Evolutionary conservation across 2,797 vertebrate species (phyloP), one percentile per base, ranked within the genome.

Genomic region (Picus viridis): DNA sequence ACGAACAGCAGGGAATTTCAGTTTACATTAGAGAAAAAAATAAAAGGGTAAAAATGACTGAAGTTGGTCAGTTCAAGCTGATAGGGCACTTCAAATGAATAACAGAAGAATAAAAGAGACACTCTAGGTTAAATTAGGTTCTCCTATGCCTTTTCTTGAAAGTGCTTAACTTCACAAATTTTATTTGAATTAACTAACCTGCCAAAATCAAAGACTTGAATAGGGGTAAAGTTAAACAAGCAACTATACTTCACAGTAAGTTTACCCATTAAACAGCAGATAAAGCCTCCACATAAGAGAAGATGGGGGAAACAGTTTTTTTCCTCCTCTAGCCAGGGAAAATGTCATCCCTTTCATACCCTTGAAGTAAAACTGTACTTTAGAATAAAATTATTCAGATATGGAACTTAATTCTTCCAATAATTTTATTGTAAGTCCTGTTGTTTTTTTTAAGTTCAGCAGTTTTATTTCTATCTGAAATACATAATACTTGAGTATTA

Each of bases 121-220:
- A 99, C 99, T 99, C 98, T 98, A 98, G 98, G 98, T 99, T 99
- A 99, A 99, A 99, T 99, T 99, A 98, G 98, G 98, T 98, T 98
- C 98, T 98, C 97, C 97, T 97, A 98, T 96, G 98, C 98, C 98
- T 98, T 98, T 98, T 98, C 98, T 98, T 98, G 98, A 98, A 98
- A 98, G 97, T 98, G 97, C 96, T 97, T 98, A 98, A 98, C 98
- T 99, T 99, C 98, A 99, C 96, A 98, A 98, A 98, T 98, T 98
- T 98, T 97, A 98, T 99, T 99, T 98, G 98, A 99, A 99, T 99
- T 99, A 99, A 98, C 98, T 96, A 98, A 98, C 98, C 98, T 98
- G 98, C 98, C 97, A 97, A 98, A 99, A 99, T 99, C 98, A 99
- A 99, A 99, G 98, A 96, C 97, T 96, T 96, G 96, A 98, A 97